A percentile compares a stretch with the other conserved stretches of the same genome.
Evolutionary conservation across 2,113 vertebrate genomes (phyloP).

Genomic region (Pholis gunnellus): DNA sequence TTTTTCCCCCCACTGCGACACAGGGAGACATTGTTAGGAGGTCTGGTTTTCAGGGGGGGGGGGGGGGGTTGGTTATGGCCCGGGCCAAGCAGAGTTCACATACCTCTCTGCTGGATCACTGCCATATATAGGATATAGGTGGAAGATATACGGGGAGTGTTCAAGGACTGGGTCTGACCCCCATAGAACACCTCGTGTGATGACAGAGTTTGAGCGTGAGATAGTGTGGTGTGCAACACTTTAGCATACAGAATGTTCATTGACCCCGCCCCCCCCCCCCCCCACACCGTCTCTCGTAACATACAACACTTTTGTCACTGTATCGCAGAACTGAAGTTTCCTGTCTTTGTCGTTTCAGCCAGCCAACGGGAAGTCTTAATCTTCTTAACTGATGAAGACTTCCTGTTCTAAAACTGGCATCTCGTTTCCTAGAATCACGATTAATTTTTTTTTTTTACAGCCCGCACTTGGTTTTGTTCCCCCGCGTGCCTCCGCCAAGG

Average conservation of each 20-base stretch:
- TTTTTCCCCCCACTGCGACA: slow-evolving; percentile 42
- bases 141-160: slow-evolving; percentile 22
- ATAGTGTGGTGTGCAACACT: neutral
- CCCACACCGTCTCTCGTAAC: neutral
- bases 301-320: slow-evolving; percentile 4
- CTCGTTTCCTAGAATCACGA: slow-evolving; percentile 69
- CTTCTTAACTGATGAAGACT: slow-evolving; percentile 56
- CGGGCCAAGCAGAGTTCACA: slow-evolving; percentile 72
- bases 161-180: neutral
- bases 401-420: slow-evolving; percentile 53
- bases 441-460: slow-evolving; percentile 12
- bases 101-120: slow-evolving; percentile 70
- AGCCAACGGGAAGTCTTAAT: slow-evolving; percentile 68
- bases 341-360: slow-evolving; percentile 64
- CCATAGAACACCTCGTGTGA: neutral
- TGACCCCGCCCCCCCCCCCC: no score
- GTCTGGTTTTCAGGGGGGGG: slow-evolving; percentile 41
- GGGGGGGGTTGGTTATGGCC: slow-evolving; percentile 26
- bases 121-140: slow-evolving; percentile 66
- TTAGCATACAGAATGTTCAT: neutral
- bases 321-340: slow-evolving; percentile 47
- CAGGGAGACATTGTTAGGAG: slow-evolving; percentile 74
- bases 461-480: slow-evolving; percentile 45
- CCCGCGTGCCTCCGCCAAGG: slow-evolving; percentile 3
- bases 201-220: neutral